These are phyloP conservation scores for Acrobasis repandana DNA, from an alignment of 2,888 invertebrate species.

Conservation along the genomic window DNA sequence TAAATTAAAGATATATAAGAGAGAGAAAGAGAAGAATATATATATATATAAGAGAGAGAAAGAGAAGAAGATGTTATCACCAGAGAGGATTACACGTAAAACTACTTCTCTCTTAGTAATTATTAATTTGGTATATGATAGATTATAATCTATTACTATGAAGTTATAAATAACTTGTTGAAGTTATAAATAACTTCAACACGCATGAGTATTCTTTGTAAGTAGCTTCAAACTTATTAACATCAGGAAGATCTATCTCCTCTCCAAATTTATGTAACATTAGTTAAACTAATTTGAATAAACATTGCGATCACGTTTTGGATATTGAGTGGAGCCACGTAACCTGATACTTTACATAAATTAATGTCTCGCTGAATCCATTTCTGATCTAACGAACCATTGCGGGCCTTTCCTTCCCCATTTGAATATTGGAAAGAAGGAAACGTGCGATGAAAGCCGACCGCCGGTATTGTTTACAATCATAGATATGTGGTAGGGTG, in stretches of 20 bases:
- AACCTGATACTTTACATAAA: constrained; percentile 74
- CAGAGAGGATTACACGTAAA: no score
- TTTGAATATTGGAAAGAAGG: constrained; percentile 71
- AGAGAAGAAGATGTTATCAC: no score
- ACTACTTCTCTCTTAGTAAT: no score
- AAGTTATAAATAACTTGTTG: no score
- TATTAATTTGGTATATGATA: no score
- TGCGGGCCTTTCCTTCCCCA: constrained; percentile 60
- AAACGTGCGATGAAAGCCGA: constrained; percentile 55
- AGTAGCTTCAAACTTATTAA: neutral
- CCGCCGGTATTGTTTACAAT: constrained; percentile 48
- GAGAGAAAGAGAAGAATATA: no score
- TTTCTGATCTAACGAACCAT: constrained; percentile 71
- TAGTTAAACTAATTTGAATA: constrained; percentile 59
- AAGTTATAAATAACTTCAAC: no score
- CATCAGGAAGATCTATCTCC: neutral
- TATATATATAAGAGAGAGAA: no score
- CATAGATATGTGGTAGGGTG: constrained; percentile 39
- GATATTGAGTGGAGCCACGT: constrained; percentile 61
- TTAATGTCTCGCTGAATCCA: constrained; percentile 62
- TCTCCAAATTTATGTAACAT: constrained; percentile 30
- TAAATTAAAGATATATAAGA: no score
- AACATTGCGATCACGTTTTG: constrained; percentile 71
- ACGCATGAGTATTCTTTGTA: neutral
- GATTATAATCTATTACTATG: no score